Evolutionary conservation across 1,140 invertebrate genomes (phyloP).

Genomic region (Rhyacophila brunnea): DNA sequence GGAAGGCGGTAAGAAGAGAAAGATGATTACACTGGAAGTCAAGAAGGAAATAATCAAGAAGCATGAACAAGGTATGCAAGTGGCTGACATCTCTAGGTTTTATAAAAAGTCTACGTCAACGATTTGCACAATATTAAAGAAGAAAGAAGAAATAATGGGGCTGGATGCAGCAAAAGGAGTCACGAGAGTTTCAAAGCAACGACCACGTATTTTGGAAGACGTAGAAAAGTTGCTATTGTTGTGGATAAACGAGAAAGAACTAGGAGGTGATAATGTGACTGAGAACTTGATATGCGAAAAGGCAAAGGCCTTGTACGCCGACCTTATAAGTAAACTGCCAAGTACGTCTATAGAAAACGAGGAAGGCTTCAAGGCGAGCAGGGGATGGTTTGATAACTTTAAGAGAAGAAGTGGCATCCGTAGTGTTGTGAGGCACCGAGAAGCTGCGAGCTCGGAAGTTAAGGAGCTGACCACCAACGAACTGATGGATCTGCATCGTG

Average conservation of each 20-base stretch:
- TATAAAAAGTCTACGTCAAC: constrained; percentile 22
- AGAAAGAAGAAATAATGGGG: constrained; percentile 26
- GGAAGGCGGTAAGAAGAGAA: constrained; percentile 16
- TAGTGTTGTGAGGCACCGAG: constrained; percentile 33
- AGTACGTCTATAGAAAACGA: constrained; percentile 1
- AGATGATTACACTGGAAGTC: constrained; percentile 20
- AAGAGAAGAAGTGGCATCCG: constrained; percentile 22
- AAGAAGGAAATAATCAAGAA: constrained; percentile 22
- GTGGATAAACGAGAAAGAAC: constrained; percentile 31
- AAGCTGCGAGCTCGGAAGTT: constrained; percentile 33
- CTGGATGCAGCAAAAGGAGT: constrained; percentile 21
- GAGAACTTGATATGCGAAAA: constrained; percentile 32
- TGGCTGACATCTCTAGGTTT: constrained; percentile 16
- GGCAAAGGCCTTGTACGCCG: constrained; percentile 20
- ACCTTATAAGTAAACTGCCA: constrained; percentile 24
- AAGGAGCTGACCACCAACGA: background rate
- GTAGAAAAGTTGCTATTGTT: constrained; percentile 26
- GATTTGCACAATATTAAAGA: constrained; percentile 18
- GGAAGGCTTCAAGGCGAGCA: constrained; percentile 22
- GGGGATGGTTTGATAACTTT: constrained; percentile 32
- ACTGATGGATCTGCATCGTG: too few species aligned
- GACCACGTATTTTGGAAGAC: constrained; percentile 21
- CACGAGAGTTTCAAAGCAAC: constrained; percentile 14
- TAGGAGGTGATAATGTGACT: constrained; percentile 22
- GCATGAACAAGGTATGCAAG: constrained; percentile 12